Base-by-base conservation (phyloP, 2,888 invertebrate species). In the Selenia dentaria region DNA sequence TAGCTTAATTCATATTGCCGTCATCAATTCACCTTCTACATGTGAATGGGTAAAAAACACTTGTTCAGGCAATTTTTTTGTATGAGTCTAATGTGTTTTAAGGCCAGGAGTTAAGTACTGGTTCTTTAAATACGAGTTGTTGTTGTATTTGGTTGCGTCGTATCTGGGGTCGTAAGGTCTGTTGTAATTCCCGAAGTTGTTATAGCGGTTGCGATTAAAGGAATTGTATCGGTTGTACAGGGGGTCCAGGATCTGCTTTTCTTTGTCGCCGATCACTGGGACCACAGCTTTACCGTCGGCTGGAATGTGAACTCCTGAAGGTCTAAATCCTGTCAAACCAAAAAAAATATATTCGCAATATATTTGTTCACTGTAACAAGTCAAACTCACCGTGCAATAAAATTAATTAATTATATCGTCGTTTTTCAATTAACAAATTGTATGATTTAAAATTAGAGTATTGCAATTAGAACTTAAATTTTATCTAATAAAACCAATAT, bases 221-320 rank as follows among this genome's bases (percentile, higher is more conserved):
- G 70, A 69, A n/a, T n/a, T n/a, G 35, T 78, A 78, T 5, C 69
- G 71, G 49, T 79, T 80, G 52, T 67, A 79, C 1, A 52, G 40
- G 2, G 72, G 69, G 25, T 76, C 64, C 13, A 66, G 57, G 5
- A 61, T 43, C 42, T 63, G 70, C 9, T 59, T 69, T 13, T 63
- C 59, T 42, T 65, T 78, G 71, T 70, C 64, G 14, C 55, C 47
- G 1, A 53, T 84, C 69, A 64, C 87, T 79, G 60, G 92, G 76
- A 67, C 76, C 69, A 55, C 88, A 74, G 54, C 92, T 85, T 70
- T 93, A 73, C 69, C 93, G 84, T 68, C 91, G 71, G 93, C 92
- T 10, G 94, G 93, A 35, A 94, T 80, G 67, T 94, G 94, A 4
- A 93, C 91, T n/a, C 93, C 94, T 51, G 92, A 89, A 22, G 94